Evolutionary conservation across 1,140 invertebrate species (phyloP).

Genomic region (Drosophila littoralis): DNA sequence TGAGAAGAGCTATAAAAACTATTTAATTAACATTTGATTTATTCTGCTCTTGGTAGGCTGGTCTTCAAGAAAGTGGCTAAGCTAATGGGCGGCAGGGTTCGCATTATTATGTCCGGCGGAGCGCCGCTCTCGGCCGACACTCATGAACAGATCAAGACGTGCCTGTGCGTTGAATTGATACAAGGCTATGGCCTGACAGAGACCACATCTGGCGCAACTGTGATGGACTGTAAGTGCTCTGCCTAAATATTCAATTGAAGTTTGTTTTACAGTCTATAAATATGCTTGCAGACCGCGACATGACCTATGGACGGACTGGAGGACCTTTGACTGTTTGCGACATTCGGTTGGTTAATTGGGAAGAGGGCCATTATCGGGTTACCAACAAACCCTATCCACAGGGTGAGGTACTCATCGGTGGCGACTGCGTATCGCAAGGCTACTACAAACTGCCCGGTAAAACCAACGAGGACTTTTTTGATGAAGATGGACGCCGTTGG

Average conservation of each 20-base stretch:
- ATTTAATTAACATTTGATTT: neutral
- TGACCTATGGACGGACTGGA: conserved; percentile 92
- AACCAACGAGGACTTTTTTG: conserved; percentile 96
- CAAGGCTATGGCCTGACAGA: conserved; percentile 99
- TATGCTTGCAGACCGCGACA: conserved; percentile 66
- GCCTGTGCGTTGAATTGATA: conserved; percentile 94
- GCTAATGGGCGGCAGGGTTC: conserved; percentile 93
- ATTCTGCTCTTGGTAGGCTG: conserved; percentile 80
- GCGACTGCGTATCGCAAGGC: conserved; percentile 94
- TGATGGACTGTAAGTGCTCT: conserved; percentile 90
- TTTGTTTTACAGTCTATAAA: neutral
- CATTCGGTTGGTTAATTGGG: conserved; percentile 96
- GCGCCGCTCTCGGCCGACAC: conserved; percentile 98
- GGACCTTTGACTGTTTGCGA: conserved; percentile 94
- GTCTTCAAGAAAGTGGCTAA: conserved; percentile 92
- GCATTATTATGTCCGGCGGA: conserved; percentile 95
- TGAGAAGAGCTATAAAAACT: neutral
- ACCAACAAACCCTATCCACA: conserved; percentile 95
- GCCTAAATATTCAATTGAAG: neutral
- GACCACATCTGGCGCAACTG: conserved; percentile 96
- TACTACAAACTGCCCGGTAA: conserved; percentile 97
- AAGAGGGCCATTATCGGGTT: conserved; percentile 96
- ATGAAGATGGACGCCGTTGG: conserved; percentile 92
- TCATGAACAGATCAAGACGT: conserved; percentile 96
- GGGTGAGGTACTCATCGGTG: conserved; percentile 97